These are phyloP conservation scores for Drosophila tsacasi DNA, from an alignment of 1,140 invertebrate genomes.

Conservation along the genomic window DNA sequence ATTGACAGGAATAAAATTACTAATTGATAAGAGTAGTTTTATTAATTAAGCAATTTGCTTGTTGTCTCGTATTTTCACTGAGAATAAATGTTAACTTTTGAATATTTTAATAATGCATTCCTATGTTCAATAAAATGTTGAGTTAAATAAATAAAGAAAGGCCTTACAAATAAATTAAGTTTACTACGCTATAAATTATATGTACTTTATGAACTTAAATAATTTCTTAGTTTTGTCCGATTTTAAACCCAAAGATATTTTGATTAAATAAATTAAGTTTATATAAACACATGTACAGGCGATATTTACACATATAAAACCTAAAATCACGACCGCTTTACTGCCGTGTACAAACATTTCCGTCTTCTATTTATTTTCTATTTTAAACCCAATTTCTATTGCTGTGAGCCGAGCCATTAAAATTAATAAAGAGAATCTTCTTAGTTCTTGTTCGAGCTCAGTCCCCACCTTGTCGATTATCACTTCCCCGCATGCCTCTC, in stretches of 20 bases:
- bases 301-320: not conserved
- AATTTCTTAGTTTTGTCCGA: not conserved
- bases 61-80: not conserved
- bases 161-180: too few species aligned
- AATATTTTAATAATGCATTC: not conserved
- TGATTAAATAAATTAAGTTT: too few species aligned
- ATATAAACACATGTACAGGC: too few species aligned
- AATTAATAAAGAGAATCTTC: slow-evolving; percentile 58
- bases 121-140: not conserved
- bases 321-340: too few species aligned
- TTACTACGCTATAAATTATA: too few species aligned
- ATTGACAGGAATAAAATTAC: not conserved
- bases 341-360: not conserved
- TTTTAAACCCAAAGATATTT: too few species aligned
- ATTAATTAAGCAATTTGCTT: not conserved
- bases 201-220: too few species aligned
- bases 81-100: not conserved
- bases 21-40: not conserved
- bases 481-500: slow-evolving; percentile 62
- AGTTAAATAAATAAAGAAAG: too few species aligned
- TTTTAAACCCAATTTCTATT: slow-evolving; percentile 30
- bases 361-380: slow-evolving; percentile 26
- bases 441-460: slow-evolving; percentile 17
- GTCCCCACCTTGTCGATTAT: slow-evolving; percentile 60
- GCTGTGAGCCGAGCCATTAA: slow-evolving; percentile 43